phyloP scores from a whole-genome alignment of 2,113 vertebrate species.

The Turdus rufiventris region DNA sequence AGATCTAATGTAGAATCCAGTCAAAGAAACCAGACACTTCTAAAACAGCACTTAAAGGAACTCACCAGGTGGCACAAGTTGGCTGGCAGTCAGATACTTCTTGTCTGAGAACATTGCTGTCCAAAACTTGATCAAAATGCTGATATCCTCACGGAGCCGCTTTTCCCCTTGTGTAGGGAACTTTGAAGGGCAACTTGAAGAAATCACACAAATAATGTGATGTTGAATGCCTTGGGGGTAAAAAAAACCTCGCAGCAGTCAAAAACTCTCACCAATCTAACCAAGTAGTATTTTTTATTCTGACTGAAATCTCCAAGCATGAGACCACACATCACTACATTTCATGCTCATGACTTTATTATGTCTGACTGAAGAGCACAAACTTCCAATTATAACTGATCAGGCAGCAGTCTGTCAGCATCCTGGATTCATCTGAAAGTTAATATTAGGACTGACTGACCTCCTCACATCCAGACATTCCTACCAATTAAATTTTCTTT shows the following conservation, averaged over 20 bases:
- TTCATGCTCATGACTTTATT: background rate
- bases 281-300: background rate
- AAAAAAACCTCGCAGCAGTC: background rate
- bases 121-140: conserved; percentile 94
- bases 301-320: background rate
- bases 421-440: background rate
- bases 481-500: background rate
- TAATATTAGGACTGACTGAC: background rate
- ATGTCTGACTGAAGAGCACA: background rate
- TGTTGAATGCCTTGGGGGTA: background rate
- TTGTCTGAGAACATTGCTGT: conserved; percentile 95
- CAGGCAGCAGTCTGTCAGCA: background rate
- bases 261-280: background rate
- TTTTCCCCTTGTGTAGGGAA: conserved; percentile 93
- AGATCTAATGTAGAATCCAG: background rate
- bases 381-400: background rate
- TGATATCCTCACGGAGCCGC: conserved; percentile 92
- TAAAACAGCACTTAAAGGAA: background rate
- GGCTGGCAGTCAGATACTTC: conserved; percentile 91
- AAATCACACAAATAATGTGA: background rate
- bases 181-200: conserved; percentile 81
- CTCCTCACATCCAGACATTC: background rate
- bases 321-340: background rate
- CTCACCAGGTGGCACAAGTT: conserved; percentile 90
- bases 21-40: background rate